A percentile compares a stretch with the other conserved stretches of the same genome.
These are phyloP conservation scores for Myathropa florea DNA, from an alignment of 2,888 invertebrate species.

Conservation along the genomic window DNA sequence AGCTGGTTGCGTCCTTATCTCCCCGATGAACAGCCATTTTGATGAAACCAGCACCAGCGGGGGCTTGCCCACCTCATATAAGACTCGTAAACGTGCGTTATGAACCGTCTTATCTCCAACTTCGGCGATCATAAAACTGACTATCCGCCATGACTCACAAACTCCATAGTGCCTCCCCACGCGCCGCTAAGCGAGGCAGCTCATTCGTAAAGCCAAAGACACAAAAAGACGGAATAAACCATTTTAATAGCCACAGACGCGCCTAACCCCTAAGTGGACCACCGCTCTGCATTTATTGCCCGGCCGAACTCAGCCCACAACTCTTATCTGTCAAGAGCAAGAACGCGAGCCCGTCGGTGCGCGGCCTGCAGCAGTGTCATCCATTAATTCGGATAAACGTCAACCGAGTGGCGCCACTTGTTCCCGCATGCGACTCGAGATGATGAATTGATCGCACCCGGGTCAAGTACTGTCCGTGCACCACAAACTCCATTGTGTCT, in stretches of 20 bases:
- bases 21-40: background rate
- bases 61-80: background rate
- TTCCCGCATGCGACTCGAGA: conserved; percentile 22
- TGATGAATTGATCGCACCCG: conserved; percentile 62
- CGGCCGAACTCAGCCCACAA: background rate
- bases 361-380: conserved; percentile 31
- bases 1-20: background rate
- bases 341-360: background rate
- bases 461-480: conserved; percentile 39
- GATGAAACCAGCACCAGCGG: background rate
- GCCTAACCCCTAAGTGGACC: background rate
- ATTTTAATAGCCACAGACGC: background rate
- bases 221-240: background rate
- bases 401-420: conserved; percentile 65
- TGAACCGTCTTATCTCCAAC: background rate
- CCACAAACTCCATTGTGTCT: conserved; percentile 46
- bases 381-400: conserved; percentile 66
- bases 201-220: background rate
- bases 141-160: background rate
- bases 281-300: background rate
- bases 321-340: conserved; percentile 6
- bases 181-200: background rate
- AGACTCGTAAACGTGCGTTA: background rate
- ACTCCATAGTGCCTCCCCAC: background rate
- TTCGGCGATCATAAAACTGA: background rate